Evolutionary conservation across 2,113 vertebrate species (phyloP).

Genomic region (Phocoena phocoena): DNA sequence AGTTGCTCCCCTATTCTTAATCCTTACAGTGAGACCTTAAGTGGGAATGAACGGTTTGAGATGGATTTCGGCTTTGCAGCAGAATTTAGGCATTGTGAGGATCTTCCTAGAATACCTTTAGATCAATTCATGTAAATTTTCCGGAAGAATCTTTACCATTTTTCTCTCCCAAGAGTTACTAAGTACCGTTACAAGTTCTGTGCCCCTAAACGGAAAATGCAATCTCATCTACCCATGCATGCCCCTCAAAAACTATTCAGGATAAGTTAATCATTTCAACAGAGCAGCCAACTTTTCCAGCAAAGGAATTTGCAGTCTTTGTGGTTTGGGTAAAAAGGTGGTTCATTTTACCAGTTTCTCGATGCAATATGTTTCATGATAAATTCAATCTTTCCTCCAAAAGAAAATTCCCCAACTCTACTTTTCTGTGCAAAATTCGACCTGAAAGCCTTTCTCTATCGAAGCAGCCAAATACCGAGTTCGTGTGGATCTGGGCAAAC

Average conservation of each 20-base stretch:
- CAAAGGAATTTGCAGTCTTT: conserved; percentile 69
- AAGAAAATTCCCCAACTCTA: conserved; percentile 37
- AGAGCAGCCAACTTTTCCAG: conserved; percentile 62
- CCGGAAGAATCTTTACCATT: neutral
- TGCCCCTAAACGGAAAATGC: neutral
- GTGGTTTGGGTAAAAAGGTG: conserved; percentile 70
- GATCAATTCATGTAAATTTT: neutral
- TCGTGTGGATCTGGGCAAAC: conserved; percentile 14
- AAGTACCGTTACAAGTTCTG: neutral
- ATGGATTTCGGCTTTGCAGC: neutral
- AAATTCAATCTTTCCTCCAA: conserved; percentile 62
- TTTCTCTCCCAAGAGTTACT: neutral
- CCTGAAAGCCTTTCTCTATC: neutral
- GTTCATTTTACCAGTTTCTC: conserved; percentile 60
- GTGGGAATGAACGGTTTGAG: neutral
- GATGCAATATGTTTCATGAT: conserved; percentile 59
- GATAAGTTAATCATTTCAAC: conserved; percentile 53
- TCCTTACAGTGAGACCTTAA: neutral
- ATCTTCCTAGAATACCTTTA: neutral
- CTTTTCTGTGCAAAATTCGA: conserved; percentile 50
- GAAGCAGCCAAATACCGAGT: conserved; percentile 19
- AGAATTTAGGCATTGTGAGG: neutral
- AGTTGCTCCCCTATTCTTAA: neutral
- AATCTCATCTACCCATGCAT: neutral
- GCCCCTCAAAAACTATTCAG: neutral